A percentile compares a stretch with the other conserved stretches of the same genome.
These are phyloP conservation scores for Zeus faber DNA, from an alignment of 2,113 vertebrate genomes.

Conservation along the genomic window DNA sequence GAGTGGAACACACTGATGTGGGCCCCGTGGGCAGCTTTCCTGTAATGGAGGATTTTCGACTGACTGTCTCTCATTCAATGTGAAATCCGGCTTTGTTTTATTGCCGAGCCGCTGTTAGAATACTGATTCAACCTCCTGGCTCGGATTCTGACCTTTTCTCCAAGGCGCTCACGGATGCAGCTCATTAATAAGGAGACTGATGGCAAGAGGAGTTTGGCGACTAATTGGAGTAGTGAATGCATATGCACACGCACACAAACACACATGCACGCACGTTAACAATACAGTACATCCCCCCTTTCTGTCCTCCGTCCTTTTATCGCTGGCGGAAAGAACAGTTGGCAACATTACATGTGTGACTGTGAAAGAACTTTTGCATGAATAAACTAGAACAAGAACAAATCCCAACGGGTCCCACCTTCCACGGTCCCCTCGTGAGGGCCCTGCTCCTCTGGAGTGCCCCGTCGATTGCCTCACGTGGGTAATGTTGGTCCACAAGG, in stretches of 20 bases:
- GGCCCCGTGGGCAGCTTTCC: conserved; percentile 2
- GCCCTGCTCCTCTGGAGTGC: neutral
- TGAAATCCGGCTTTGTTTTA: conserved; percentile 18
- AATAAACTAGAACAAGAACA: too few species aligned
- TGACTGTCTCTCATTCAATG: conserved; percentile 2
- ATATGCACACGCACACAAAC: conserved; percentile 10
- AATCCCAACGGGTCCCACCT: conserved; percentile 35
- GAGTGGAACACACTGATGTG: conserved; percentile 2
- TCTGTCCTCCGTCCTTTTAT: too few species aligned
- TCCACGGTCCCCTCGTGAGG: conserved; percentile 14
- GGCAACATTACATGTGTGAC: conserved; percentile 22
- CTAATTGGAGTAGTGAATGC: conserved; percentile 61
- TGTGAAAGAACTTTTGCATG: conserved; percentile 52
- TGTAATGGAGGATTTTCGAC: conserved; percentile 20
- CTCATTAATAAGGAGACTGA: conserved; percentile 41
- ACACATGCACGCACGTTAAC: conserved; percentile 14
- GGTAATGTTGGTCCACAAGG: too few species aligned
- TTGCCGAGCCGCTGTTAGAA: conserved; percentile 34
- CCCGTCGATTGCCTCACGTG: too few species aligned
- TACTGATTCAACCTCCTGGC: conserved; percentile 46
- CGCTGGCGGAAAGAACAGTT: too few species aligned
- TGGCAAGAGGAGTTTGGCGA: conserved; percentile 44
- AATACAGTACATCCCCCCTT: too few species aligned
- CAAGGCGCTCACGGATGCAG: conserved; percentile 25
- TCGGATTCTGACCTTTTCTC: conserved; percentile 32